Evolutionary conservation across 1,140 invertebrate genomes (phyloP).

Genomic region (Aphelinus atriplicis): DNA sequence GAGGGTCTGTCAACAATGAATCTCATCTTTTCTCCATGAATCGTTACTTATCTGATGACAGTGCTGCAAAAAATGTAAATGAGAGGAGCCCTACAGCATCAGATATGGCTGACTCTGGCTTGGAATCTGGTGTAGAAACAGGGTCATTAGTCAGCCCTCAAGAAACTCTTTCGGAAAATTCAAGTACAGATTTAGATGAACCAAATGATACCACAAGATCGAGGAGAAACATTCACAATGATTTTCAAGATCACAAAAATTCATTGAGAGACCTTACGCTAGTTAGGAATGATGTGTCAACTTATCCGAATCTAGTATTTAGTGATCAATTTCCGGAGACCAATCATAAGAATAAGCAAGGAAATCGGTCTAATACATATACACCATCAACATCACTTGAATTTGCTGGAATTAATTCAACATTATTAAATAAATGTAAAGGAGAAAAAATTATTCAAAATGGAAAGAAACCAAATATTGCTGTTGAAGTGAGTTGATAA

Average conservation of each 20-base stretch:
- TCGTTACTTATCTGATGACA: constrained; percentile 42
- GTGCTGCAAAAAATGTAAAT: constrained; percentile 42
- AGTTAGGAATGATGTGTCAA: constrained; percentile 51
- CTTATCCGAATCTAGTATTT: constrained; percentile 58
- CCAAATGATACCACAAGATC: constrained; percentile 62
- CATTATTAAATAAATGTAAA: constrained; percentile 37
- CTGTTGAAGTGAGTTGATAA: constrained; percentile 8
- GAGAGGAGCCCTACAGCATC: constrained; percentile 47
- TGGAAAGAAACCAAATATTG: constrained; percentile 18
- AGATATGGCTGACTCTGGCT: constrained; percentile 69
- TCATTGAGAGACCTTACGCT: constrained; percentile 36
- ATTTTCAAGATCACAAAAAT: constrained; percentile 68
- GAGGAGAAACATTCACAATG: constrained; percentile 73
- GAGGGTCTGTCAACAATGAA: background rate
- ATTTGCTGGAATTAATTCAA: constrained; percentile 47
- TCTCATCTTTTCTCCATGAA: constrained; percentile 27
- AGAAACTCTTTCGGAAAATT: constrained; percentile 64
- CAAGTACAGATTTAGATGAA: constrained; percentile 61
- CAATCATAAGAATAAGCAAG: background rate
- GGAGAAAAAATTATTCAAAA: constrained; percentile 24
- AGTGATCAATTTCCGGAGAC: constrained; percentile 48
- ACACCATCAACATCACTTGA: constrained; percentile 55
- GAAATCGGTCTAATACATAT: constrained; percentile 22
- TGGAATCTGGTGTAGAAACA: constrained; percentile 70
- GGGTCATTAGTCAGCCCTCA: constrained; percentile 65